Base-by-base conservation (phyloP, 2,888 invertebrate genomes). In the Eupeodes latifasciatus region DNA sequence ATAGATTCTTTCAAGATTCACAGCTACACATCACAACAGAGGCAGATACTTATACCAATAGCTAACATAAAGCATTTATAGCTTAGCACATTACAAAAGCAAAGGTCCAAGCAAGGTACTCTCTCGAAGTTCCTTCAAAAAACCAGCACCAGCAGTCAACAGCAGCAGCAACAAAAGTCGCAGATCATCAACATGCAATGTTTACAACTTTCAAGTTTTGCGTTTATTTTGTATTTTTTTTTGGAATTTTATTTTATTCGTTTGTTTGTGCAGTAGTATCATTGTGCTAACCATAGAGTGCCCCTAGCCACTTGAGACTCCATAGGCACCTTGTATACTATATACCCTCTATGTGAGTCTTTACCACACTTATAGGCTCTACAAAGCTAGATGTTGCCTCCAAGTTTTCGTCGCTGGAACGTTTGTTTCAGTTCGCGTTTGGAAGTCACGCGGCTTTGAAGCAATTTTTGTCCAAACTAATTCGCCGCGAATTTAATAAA, bases 401-500 rank as follows among this genome's bases (percentile, higher is more conserved):
- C 53, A 78, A 83, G 80, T 89, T 89, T 86, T 86, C 67, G 44
- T 78, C 44, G 83, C 71, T 79, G 76, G 66, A 80, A 66, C 66
- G 74, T 89, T 84, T 76, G 79, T 79, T 81, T 90, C 89, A 90
- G 90, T 90, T 89, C 85, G 84, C 89, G 86, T 89, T 90, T 90
- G 90, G 90, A 89, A 90, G 90, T 89, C 89, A 90, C 85, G 81
- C 86, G 89, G 89, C 89, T 88, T 90, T 90, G 90, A 89, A 80
- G 79, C 77, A 77, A 47, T 27, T 66, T 59, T 66, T 59, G 83
- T 84, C 80, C 66, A 14, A 83, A 78, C 72, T 61, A 59, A 77
- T 75, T 88, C 82, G 85, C 77, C 80, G 82, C 64, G 78, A 71
- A 53, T 80, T 47, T 57, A 34, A 40, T 19, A 67, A 40, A 59